Conservation (phyloP, 92 coral and sea anemone species). For the Phenganax stokvisi region DNA sequence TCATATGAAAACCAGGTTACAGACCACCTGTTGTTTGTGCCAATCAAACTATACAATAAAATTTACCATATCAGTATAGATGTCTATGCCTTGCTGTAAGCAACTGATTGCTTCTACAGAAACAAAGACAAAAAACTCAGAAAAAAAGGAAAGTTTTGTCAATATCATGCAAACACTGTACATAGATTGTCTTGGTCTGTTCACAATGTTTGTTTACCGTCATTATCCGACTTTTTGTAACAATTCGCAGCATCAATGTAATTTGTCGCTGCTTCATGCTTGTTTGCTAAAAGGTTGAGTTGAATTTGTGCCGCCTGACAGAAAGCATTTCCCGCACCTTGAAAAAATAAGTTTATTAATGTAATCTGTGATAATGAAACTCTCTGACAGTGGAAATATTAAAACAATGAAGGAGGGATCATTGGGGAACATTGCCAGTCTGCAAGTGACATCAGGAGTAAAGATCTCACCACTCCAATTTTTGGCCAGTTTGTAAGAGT, state of each 20-base stretch:
- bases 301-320: slow-evolving; percentile 83
- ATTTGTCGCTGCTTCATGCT: slow-evolving; percentile 93
- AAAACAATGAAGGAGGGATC: neutral
- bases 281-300: slow-evolving; percentile 66
- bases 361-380: neutral
- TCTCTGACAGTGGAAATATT: neutral
- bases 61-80: slow-evolving; percentile 93
- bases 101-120: slow-evolving; percentile 77
- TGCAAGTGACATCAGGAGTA: too few species aligned
- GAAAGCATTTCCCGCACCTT: slow-evolving; percentile 97
- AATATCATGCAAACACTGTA: neutral
- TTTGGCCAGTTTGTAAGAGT: slow-evolving; percentile 92
- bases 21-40: too few species aligned
- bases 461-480: slow-evolving; percentile 89
- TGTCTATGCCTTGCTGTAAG: slow-evolving; percentile 84
- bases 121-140: neutral
- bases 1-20: too few species aligned
- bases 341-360: neutral
- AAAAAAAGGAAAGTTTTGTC: neutral
- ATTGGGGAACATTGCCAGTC: neutral
- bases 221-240: slow-evolving; percentile 89
- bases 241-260: slow-evolving; percentile 95
- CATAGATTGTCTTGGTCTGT: neutral
- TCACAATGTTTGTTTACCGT: slow-evolving; percentile 51
- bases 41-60: too few species aligned